These are phyloP conservation scores for Euplexia lucipara DNA, from an alignment of 2,888 invertebrate genomes.

Conservation along the genomic window DNA sequence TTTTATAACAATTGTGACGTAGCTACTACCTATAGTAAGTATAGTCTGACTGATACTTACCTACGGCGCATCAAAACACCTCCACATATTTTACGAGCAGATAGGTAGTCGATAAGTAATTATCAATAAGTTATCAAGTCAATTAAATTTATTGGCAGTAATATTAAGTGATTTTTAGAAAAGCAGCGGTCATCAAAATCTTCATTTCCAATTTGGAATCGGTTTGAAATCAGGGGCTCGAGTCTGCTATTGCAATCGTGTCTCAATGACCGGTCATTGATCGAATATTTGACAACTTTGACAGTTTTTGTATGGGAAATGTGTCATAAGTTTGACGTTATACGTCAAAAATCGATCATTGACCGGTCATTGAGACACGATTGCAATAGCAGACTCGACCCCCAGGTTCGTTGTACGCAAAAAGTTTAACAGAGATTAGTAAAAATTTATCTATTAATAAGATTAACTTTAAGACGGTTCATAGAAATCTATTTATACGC, in stretches of 20 bases:
- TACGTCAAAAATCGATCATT: too few species aligned
- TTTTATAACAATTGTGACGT: too few species aligned
- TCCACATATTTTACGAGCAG: background rate
- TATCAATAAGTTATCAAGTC: slow-evolving; percentile 21
- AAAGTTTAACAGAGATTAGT: slow-evolving; percentile 61
- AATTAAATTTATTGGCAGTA: slow-evolving; percentile 31
- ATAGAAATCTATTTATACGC: slow-evolving; percentile 54
- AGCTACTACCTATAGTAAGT: too few species aligned
- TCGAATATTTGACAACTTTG: too few species aligned
- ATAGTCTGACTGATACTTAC: too few species aligned
- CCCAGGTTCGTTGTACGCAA: slow-evolving; percentile 69
- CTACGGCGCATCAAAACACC: background rate
- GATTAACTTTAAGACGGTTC: slow-evolving; percentile 60
- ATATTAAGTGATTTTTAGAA: slow-evolving; percentile 28
- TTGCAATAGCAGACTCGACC: too few species aligned
- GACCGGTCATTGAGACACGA: too few species aligned
- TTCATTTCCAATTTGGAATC: slow-evolving; percentile 33
- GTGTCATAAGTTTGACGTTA: too few species aligned
- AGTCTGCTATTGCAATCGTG: too few species aligned
- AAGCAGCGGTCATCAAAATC: slow-evolving; percentile 25
- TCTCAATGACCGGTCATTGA: too few species aligned
- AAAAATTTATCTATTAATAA: slow-evolving; percentile 62
- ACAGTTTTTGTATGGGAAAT: too few species aligned
- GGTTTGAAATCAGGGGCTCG: slow-evolving; percentile 55
- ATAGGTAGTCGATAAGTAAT: slow-evolving; percentile 24